Conservation (phyloP, 2,888 invertebrate genomes). For the Ormyrus thymus region DNA sequence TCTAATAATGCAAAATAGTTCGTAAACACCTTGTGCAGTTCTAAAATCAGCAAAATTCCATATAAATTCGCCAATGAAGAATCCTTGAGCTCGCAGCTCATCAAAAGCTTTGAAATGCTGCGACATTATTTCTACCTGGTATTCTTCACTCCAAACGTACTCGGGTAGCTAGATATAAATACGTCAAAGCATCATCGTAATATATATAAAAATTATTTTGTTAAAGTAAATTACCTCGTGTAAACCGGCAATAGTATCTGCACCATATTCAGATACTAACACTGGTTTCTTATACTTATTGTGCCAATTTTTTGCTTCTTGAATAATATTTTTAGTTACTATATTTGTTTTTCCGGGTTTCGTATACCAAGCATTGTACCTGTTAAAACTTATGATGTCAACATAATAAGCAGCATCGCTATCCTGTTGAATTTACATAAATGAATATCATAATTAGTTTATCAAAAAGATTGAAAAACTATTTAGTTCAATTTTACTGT, state of each 20-base stretch:
- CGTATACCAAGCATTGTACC: slow-evolving; percentile 97
- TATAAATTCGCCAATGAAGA: slow-evolving; percentile 96
- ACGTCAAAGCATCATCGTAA: not conserved
- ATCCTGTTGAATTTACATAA: slow-evolving; percentile 68
- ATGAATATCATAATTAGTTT: not conserved
- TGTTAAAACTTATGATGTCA: slow-evolving; percentile 95
- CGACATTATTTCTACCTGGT: slow-evolving; percentile 88
- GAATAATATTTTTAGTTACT: slow-evolving; percentile 82
- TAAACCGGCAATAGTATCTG: slow-evolving; percentile 93
- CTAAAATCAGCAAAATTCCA: slow-evolving; percentile 99
- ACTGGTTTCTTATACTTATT: slow-evolving; percentile 90
- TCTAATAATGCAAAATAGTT: not conserved
- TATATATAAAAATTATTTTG: not conserved
- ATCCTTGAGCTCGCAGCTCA: slow-evolving; percentile 81
- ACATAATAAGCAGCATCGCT: slow-evolving; percentile 77
- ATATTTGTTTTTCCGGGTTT: slow-evolving; percentile 88
- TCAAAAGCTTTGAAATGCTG: slow-evolving; percentile 96
- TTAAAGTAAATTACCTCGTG: slow-evolving; percentile 81
- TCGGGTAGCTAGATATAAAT: slow-evolving; percentile 37
- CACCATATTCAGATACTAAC: slow-evolving; percentile 96
- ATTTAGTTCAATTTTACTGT: too few species aligned
- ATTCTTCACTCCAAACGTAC: slow-evolving; percentile 96
- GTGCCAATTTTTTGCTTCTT: slow-evolving; percentile 89
- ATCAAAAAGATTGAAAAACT: not conserved
- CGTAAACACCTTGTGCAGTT: slow-evolving; percentile 87